Percentiles rank a stretch among this genome's conserved stretches.
These are phyloP conservation scores for Monoplex corrugatus DNA, from an alignment of 2,888 invertebrate species.

Conservation along the genomic window DNA sequence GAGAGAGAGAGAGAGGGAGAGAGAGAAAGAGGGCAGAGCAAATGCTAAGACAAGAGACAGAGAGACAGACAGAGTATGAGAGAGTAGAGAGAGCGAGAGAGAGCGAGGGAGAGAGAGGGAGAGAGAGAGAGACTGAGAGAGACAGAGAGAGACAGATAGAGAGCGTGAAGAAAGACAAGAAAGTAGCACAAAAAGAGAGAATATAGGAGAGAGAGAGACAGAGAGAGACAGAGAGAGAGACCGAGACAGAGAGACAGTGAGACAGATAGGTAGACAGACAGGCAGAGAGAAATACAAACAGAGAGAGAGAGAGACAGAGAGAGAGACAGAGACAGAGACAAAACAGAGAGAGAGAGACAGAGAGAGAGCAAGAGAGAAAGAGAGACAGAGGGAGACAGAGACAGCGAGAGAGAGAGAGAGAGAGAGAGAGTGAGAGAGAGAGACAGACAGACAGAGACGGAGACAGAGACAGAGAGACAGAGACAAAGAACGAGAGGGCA, in stretches of 20 bases:
- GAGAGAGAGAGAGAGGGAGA: constrained; percentile 22
- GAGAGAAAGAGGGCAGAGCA: background rate
- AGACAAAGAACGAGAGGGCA: too few relatives aligned
- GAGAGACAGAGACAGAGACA: background rate
- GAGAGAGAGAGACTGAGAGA: constrained; percentile 14
- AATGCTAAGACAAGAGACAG: background rate
- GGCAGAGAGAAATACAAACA: too few relatives aligned
- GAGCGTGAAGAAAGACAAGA: background rate
- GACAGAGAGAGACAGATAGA: background rate
- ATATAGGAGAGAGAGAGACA: too few relatives aligned
- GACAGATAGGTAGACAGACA: background rate
- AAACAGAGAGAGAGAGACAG: too few relatives aligned
- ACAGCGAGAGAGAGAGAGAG: too few relatives aligned
- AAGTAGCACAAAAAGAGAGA: background rate
- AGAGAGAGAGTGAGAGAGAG: too few relatives aligned
- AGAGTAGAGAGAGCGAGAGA: too few relatives aligned
- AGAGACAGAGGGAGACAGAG: too few relatives aligned
- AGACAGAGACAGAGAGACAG: too few relatives aligned
- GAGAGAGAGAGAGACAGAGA: constrained; percentile 17
- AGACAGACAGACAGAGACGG: too few relatives aligned
- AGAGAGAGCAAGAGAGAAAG: too few relatives aligned
- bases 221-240: background rate
- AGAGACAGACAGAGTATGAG: constrained; percentile 6
- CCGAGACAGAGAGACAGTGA: background rate
- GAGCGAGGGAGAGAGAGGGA: background rate